Percentiles rank a stretch among this genome's conserved stretches.
Evolutionary conservation across 2,888 invertebrate species (phyloP).

Genomic region (Poecilus cupreus): DNA sequence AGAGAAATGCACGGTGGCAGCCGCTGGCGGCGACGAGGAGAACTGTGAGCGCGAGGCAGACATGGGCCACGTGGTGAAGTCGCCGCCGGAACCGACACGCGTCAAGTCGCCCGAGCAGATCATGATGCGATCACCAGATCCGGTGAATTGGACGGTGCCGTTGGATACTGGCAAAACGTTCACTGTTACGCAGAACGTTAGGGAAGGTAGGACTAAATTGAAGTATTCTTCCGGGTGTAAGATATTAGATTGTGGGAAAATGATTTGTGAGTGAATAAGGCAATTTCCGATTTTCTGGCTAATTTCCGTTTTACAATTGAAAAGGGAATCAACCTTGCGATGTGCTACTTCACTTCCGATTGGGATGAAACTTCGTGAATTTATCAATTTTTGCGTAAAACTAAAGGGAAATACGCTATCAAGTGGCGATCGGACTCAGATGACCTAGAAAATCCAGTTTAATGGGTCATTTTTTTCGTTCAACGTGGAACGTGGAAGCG

Average conservation of each 20-base stretch:
- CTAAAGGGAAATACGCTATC: no score
- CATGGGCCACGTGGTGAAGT: conserved; percentile 87
- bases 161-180: conserved; percentile 95
- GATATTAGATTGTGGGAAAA: no score
- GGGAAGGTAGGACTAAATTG: conserved; percentile 77
- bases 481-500: no score
- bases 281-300: neutral
- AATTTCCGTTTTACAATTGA: neutral
- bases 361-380: no score
- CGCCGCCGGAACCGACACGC: conserved; percentile 93
- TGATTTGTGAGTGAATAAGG: no score
- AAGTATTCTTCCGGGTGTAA: no score
- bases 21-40: conserved; percentile 38
- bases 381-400: no score
- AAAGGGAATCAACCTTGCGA: no score
- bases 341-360: no score
- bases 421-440: no score
- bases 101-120: conserved; percentile 95
- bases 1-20: conserved; percentile 43
- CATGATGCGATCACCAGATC: conserved; percentile 94
- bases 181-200: conserved; percentile 94
- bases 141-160: conserved; percentile 96
- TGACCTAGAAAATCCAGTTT: no score
- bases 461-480: no score
- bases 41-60: conserved; percentile 67